These are phyloP conservation scores for Intellagama lesueurii DNA, from an alignment of 2,797 vertebrate species.

Conservation along the genomic window DNA sequence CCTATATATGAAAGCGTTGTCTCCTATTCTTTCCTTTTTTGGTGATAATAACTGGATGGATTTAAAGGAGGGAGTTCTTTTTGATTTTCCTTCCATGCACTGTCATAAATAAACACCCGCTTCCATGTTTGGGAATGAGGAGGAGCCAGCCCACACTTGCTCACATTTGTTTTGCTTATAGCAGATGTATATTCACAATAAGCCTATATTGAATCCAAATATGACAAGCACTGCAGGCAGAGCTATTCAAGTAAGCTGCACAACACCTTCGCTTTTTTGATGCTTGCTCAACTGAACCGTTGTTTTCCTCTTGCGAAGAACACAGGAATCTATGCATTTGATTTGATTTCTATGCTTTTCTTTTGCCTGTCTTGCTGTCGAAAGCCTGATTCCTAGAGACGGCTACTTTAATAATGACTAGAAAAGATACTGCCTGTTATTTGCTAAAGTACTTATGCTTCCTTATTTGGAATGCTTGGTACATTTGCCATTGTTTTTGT, in stretches of 20 bases:
- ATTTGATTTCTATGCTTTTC: not conserved
- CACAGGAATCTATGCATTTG: not conserved
- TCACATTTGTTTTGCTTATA: not conserved
- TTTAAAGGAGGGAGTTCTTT: not conserved
- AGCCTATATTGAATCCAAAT: not conserved
- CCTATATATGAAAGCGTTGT: not conserved
- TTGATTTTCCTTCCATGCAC: not conserved
- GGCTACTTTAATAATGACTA: not conserved
- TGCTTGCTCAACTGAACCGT: not conserved
- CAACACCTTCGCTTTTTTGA: not conserved
- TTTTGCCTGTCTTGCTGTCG: not conserved
- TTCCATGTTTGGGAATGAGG: not conserved
- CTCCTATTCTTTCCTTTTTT: not conserved
- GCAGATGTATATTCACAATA: not conserved
- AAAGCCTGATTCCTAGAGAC: not conserved
- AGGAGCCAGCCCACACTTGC: not conserved
- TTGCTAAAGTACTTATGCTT: not conserved
- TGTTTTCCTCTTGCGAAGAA: not conserved
- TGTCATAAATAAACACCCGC: constrained; percentile 5
- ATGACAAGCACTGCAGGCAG: not conserved
- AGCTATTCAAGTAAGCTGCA: not conserved
- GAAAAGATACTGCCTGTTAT: not conserved
- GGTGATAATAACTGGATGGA: not conserved
- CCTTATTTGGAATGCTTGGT: not conserved
- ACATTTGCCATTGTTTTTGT: constrained; percentile 4